Base-by-base conservation (phyloP, 1,140 invertebrate genomes). In the Orchestia grillus region DNA sequence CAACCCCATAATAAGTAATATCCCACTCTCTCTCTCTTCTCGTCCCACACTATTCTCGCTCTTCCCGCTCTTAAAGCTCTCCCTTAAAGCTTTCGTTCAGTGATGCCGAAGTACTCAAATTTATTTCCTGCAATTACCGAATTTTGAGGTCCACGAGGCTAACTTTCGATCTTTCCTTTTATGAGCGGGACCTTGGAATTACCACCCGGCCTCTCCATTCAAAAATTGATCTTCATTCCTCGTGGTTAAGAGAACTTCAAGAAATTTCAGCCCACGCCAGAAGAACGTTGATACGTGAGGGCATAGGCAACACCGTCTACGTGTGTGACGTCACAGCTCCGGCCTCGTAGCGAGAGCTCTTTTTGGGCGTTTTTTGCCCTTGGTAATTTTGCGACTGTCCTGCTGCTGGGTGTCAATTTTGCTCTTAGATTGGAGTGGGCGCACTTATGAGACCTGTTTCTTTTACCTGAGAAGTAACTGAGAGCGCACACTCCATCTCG, bases 1-100 rank as follows among this genome's bases (percentile, higher is more conserved):
- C 91, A 6, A 6, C 43, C 91, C 40, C 36, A 47, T 0, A 1
- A 6, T 43, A 44, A 36, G 42, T 62, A 41, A 95, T 42, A 40
- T 87, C 44, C 47, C 87, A 28, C 42, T 36, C n/a, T 87, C 96
- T 42, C 42, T 36, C n/a, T 87, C 96, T 92, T 87, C 95, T 41
- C 88, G 88, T 90, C 41, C 88, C 41, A 90, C 88, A 90, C n/a
- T 77, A 90, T 90, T 90, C 43, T 41, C 11, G 88, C 88, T 90
- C 88, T 90, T 44, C 1, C 43, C 88, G 88, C 88, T 90, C 88
- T 90, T 90, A 90, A 90, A 90, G 88, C 41, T 41, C 88, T 90
- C 41, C 88, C 88, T 90, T 44, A 90, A 90, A 90, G 88, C 88
- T 90, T 77, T 90, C 88, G 88, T 36, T 28, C 88, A 44, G 43